phyloP scores from a whole-genome alignment of 1,140 invertebrate genomes.

The Neotoxoptera formosana region DNA sequence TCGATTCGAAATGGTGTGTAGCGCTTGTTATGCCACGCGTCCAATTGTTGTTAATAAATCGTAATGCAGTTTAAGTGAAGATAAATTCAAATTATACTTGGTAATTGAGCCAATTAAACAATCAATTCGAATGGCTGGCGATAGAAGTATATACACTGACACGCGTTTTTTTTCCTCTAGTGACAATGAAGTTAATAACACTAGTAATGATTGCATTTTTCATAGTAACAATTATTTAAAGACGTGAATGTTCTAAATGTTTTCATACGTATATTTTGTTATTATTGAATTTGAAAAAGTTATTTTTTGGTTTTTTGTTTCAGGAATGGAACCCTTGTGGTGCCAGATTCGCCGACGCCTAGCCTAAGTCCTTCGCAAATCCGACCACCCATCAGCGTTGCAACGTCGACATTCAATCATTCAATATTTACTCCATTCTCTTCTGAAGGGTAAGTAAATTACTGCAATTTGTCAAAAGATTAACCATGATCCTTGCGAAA shows the following conservation, averaged over 20 bases:
- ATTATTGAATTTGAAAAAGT: background rate
- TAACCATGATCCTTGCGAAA: background rate
- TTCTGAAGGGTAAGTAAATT: constrained; percentile 43
- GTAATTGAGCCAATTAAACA: constrained; percentile 58
- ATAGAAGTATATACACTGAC: background rate
- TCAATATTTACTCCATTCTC: constrained; percentile 53
- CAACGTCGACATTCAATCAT: constrained; percentile 53
- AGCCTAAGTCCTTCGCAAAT: constrained; percentile 47
- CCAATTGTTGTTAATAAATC: constrained; percentile 58
- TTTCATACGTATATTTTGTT: background rate
- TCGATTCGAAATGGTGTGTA: constrained; percentile 34
- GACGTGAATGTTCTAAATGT: background rate
- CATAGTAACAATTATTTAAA: background rate
- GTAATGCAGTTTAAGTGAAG: constrained; percentile 58
- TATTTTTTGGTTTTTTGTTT: background rate
- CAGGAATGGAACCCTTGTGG: constrained; percentile 34
- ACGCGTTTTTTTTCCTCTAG: constrained; percentile 26
- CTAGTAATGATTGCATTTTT: constrained; percentile 30
- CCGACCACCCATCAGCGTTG: constrained; percentile 44
- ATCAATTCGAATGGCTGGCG: constrained; percentile 48
- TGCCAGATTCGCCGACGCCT: constrained; percentile 40
- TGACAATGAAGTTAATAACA: constrained; percentile 36
- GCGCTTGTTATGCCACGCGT: constrained; percentile 53
- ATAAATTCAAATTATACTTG: constrained; percentile 58
- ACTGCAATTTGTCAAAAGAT: constrained; percentile 31